Percentiles rank a stretch among this genome's conserved stretches.
Evolutionary conservation across 2,888 invertebrate species (phyloP).

Genomic region (Halictus ligatus): DNA sequence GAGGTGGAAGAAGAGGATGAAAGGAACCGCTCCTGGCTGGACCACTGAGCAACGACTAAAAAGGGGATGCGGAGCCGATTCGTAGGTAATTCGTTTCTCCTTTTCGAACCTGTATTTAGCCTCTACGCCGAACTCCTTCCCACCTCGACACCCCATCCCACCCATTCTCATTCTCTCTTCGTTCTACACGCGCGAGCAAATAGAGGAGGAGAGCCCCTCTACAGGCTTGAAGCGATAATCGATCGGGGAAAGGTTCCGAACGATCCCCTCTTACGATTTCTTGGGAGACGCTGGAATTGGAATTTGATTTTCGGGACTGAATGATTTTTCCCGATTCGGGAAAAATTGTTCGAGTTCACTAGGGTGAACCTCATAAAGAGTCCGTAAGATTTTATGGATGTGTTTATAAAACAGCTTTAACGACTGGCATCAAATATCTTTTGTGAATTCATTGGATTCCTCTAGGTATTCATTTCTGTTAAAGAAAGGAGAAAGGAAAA

Average conservation of each 20-base stretch:
- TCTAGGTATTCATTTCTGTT: too few species aligned
- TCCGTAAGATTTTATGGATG: too few species aligned
- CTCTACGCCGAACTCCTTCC: slow-evolving; percentile 35
- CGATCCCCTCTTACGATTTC: slow-evolving; percentile 63
- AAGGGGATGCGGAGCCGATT: slow-evolving; percentile 59
- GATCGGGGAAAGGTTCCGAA: slow-evolving; percentile 58
- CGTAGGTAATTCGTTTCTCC: slow-evolving; percentile 75
- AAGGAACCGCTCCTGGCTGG: slow-evolving; percentile 67
- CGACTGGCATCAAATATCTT: too few species aligned
- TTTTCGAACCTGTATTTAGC: slow-evolving; percentile 73
- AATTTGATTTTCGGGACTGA: not conserved
- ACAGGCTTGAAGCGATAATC: slow-evolving; percentile 53
- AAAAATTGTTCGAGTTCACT: not conserved
- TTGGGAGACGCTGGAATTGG: slow-evolving; percentile 15
- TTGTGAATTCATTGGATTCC: too few species aligned
- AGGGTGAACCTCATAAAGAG: not conserved
- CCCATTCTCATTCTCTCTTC: not conserved
- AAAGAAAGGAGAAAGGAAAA: too few species aligned
- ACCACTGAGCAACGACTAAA: slow-evolving; percentile 48
- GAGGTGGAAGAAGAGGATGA: slow-evolving; percentile 72
- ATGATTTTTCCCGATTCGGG: not conserved
- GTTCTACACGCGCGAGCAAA: slow-evolving; percentile 43
- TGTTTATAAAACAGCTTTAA: too few species aligned
- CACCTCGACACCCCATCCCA: slow-evolving; percentile 11
- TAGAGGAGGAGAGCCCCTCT: slow-evolving; percentile 35